A percentile compares a stretch with the other conserved stretches of the same genome.
phyloP scores from a whole-genome alignment of 1,140 invertebrate species.

The Drosophila seguyi region DNA sequence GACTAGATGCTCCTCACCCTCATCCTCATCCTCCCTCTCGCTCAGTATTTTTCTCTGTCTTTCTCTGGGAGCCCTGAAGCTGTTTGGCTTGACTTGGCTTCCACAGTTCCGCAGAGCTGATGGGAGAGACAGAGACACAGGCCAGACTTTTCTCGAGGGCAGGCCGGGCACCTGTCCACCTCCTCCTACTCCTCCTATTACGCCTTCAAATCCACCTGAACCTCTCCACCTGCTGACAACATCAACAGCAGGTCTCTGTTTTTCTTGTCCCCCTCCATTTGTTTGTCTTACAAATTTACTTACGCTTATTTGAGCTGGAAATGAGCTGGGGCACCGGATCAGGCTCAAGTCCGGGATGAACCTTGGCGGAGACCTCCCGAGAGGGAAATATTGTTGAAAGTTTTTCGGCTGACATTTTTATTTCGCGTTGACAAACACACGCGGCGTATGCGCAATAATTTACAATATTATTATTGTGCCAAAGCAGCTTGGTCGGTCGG shows the following conservation, averaged over 20 bases:
- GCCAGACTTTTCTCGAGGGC: constrained; percentile 29
- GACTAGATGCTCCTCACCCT: constrained; percentile 29
- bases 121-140: constrained; percentile 34
- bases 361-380: not conserved
- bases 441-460: constrained; percentile 77
- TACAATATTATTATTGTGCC: constrained; percentile 72
- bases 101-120: constrained; percentile 30
- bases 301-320: constrained; percentile 80
- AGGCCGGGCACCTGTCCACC: constrained; percentile 43
- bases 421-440: constrained; percentile 65
- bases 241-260: constrained; percentile 54
- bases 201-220: constrained; percentile 3
- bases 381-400: constrained; percentile 45
- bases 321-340: constrained; percentile 60
- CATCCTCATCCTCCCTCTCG: not conserved
- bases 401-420: constrained; percentile 39
- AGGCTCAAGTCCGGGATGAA: constrained; percentile 15
- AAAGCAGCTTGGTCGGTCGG: constrained; percentile 5
- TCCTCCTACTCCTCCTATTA: not conserved
- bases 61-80: constrained; percentile 51
- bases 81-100: constrained; percentile 76
- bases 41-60: constrained; percentile 21
- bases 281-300: constrained; percentile 83
- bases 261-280: constrained; percentile 57
- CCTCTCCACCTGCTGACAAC: constrained; percentile 15